Evolutionary conservation across 2,797 vertebrate genomes (phyloP).

Genomic region (Peromyscus attwateri): DNA sequence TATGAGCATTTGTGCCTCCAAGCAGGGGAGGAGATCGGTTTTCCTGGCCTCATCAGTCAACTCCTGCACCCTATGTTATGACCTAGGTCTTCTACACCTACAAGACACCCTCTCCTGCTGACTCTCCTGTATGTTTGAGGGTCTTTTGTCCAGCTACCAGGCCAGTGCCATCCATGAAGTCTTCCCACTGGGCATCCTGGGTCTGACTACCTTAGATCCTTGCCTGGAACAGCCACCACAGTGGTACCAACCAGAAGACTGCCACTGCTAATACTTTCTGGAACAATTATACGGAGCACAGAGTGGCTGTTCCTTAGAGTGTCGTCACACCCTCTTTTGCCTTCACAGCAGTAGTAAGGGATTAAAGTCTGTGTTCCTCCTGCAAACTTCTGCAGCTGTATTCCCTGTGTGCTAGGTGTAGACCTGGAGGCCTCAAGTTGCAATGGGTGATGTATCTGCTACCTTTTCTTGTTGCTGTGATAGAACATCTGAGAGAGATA

Average conservation of each 20-base stretch:
- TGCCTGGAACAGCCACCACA: background rate
- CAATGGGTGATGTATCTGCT: background rate
- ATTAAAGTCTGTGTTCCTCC: background rate
- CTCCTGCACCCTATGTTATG: accelerated
- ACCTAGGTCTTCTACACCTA: background rate
- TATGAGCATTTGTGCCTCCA: background rate
- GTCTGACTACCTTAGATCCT: background rate
- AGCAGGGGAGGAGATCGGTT: accelerated
- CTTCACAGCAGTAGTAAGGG: background rate
- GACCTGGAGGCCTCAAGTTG: background rate
- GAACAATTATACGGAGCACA: background rate
- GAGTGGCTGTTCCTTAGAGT: background rate
- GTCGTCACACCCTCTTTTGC: background rate
- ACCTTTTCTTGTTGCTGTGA: accelerated
- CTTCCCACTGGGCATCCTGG: background rate
- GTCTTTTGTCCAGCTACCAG: background rate
- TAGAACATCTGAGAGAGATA: background rate
- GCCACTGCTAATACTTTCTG: background rate
- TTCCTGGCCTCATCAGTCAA: background rate
- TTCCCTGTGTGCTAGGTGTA: background rate
- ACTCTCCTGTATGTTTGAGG: too few species aligned
- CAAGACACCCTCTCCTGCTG: background rate
- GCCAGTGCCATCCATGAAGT: too few species aligned
- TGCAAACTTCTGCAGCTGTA: background rate
- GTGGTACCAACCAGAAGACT: accelerated